phyloP scores from a whole-genome alignment of 2,797 vertebrate genomes.

The Calcarius lapponicus region DNA sequence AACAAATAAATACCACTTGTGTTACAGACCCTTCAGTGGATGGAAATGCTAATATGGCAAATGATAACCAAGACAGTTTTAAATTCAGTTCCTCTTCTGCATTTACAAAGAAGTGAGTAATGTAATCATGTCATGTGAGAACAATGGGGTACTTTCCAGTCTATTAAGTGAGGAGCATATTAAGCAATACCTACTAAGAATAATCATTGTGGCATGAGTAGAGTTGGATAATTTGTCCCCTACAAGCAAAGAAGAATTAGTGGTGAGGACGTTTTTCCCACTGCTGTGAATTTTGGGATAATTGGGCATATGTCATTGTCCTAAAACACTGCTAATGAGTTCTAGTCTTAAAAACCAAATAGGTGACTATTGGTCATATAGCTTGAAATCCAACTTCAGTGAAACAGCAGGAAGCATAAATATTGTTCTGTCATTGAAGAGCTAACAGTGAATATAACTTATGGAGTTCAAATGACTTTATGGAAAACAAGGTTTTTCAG shows the following conservation, averaged over 20 bases:
- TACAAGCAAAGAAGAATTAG: background rate
- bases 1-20: background rate
- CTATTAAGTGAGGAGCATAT: background rate
- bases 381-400: background rate
- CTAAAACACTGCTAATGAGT: background rate
- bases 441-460: background rate
- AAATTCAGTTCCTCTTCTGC: slow-evolving; percentile 14
- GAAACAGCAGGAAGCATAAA: background rate
- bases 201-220: background rate
- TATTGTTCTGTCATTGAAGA: background rate
- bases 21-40: background rate
- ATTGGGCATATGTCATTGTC: background rate
- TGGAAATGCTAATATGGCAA: background rate
- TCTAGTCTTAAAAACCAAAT: background rate
- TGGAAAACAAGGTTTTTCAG: background rate
- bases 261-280: background rate
- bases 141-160: slow-evolving; percentile 5
- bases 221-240: background rate
- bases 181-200: background rate
- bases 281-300: background rate
- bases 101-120: background rate
- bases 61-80: background rate
- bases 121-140: background rate
- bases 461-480: background rate
- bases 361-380: background rate